Evolutionary conservation across 64 coral and sea anemone genomes (phyloP).

Genomic region (Pocillopora verrucosa): DNA sequence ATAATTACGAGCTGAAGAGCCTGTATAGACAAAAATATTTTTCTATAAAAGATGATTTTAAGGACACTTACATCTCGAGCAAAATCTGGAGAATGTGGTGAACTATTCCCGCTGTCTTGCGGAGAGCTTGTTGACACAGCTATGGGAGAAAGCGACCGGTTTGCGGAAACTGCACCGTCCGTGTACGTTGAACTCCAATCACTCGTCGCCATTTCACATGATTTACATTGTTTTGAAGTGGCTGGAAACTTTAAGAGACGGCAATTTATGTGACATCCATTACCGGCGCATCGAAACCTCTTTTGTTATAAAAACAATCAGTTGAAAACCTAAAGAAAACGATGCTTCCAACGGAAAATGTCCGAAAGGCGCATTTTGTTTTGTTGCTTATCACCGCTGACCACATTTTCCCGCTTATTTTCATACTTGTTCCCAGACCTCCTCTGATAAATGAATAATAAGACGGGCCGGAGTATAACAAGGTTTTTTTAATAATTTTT

Average conservation of each 20-base stretch:
- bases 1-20: neutral
- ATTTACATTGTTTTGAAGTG: neutral
- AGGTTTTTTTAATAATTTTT: too few species aligned
- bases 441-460: neutral
- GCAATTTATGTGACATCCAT: constrained; percentile 40
- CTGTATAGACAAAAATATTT: neutral
- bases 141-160: constrained; percentile 64
- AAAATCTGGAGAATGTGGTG: constrained; percentile 47
- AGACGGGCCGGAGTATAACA: too few species aligned
- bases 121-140: constrained; percentile 55
- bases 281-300: neutral
- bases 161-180: constrained; percentile 21
- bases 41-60: neutral
- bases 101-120: constrained; percentile 83
- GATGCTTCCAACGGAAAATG: neutral
- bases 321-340: neutral
- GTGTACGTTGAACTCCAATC: constrained; percentile 49
- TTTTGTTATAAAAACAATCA: constrained; percentile 3
- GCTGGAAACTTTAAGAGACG: neutral
- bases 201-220: constrained; percentile 40
- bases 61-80: constrained; percentile 78
- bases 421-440: neutral
- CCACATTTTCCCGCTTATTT: constrained; percentile 36
- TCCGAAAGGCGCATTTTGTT: neutral
- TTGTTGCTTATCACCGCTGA: constrained; percentile 30